Evolutionary conservation across 2,888 invertebrate species (phyloP).

Genomic region (Melinaea menophilus): DNA sequence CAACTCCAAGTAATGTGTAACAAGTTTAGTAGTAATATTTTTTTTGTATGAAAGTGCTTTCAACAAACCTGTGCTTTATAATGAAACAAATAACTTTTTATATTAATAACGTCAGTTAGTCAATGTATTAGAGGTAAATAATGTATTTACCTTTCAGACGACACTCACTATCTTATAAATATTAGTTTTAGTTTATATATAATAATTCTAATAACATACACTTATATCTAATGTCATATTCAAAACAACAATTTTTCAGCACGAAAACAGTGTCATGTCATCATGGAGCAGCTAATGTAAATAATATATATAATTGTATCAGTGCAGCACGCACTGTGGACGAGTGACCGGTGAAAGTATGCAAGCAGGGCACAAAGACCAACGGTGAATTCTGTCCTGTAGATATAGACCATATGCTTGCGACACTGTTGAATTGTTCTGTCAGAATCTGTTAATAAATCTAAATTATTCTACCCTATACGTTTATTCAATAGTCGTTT

Average conservation of each 20-base stretch:
- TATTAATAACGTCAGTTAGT: no score
- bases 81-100: no score
- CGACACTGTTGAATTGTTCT: neutral
- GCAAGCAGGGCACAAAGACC: conserved; percentile 61
- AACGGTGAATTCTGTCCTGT: conserved; percentile 65
- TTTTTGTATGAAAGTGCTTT: no score
- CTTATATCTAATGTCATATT: neutral
- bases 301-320: conserved; percentile 10
- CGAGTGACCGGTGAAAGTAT: conserved; percentile 67
- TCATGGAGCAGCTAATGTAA: conserved; percentile 9
- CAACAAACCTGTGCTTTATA: no score
- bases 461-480: no score
- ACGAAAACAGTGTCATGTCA: conserved; percentile 11
- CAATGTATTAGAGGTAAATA: no score
- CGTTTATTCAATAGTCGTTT: no score
- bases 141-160: no score
- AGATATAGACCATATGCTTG: conserved; percentile 33
- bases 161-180: no score
- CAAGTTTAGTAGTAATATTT: neutral
- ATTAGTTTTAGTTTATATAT: neutral
- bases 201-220: neutral
- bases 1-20: conserved; percentile 22
- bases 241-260: neutral
- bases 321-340: conserved; percentile 32
- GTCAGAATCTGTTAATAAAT: neutral